Base-by-base conservation (phyloP, 2,888 invertebrate genomes). In the Reticulitermes lucifugus region DNA sequence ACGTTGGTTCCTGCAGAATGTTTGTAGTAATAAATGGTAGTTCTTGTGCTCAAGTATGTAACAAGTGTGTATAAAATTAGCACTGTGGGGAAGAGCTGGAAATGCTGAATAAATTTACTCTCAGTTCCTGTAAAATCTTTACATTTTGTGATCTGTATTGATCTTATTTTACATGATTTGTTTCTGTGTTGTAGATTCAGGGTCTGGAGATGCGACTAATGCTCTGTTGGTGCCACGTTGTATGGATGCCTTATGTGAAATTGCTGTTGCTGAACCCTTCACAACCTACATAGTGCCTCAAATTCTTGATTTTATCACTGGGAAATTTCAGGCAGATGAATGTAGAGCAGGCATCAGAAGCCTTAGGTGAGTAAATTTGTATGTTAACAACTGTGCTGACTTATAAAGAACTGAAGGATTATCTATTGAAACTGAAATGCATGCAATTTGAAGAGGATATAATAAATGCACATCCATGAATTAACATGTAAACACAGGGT, bases 181-280 rank as follows among this genome's bases (percentile, higher is more conserved):
- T 35, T 22, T 43, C 65, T 81, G 29, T 41, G 5, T 83, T 83
- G 6, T 51, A 83, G 83, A 55, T 71, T 1, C 46, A 41, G 21
- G 22, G 12, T 71, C 65, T 43, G 73, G 85, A 51, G 18, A 60
- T 59, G 60, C 73, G 41, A 6, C 73, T 83, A 25, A 29, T 43
- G 12, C 70, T 35, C 10, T 29, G 10, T 5, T 51, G 4, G 25
- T 83, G 51, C 14, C 25, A 43, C 83, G 83, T 10, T 83, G 83
- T 29, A 89, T 93, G 65, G 91, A 91, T 86, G 89, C 92, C 75
- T 89, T 93, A 3, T 91, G 91, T 1, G 91, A 89, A 85, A 89
- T 93, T 84, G 92, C 92, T 0, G 91, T 92, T 86, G 91, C 92
- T 88, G 91, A 92, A 86, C 91, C 91, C 65, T 93, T 93, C 87